Evolutionary conservation across 2,797 vertebrate genomes (phyloP), one percentile per base, ranked within the genome.

Genomic region (Parambassis ranga): DNA sequence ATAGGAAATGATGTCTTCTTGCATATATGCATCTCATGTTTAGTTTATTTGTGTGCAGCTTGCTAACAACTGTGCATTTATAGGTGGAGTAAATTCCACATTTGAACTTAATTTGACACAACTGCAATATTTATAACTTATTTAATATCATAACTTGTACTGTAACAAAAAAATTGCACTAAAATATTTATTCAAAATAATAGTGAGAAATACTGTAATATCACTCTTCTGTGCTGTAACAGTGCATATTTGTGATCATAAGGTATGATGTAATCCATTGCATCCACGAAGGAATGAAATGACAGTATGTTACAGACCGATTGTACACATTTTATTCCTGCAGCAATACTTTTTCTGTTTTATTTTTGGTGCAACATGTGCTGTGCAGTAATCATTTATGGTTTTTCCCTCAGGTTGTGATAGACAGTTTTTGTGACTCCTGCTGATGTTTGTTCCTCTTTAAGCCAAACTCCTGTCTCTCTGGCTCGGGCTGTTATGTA

Each of bases 291-390:
- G 51, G 50, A 46, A 46, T 60, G 57, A 23, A 69, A 60, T 59
- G 26, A 62, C 16, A 18, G 6, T 46, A 14, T 63, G 38, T 55
- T n/a, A 9, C 14, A 0, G 28, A 33, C 4, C 2, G 58, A 81
- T 36, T 67, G 38, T 63, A 35, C 18, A 31, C 33, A 10, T 50
- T 60, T 56, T 47, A 71, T 80, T 80, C 60, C 18, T 39, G 35
- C 65, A 86, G 82, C 84, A 87, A 88, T 88, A 84, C 56, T 11
- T 16, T 15, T 11, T 35, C 2, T 42, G 1, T 27, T 35, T 36
- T 13, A 53, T 26, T 2, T 47, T 69, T 35, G 22, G 60, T 70
- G 57, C 49, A 50, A 38, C 16, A 18, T 14, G 59, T 84, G 66
- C 35, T 30, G 61, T 80, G 59, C 16, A 23, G 44, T 67, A 9